Evolutionary conservation across 2,113 vertebrate genomes (phyloP).

Genomic region (Stictonetta naevosa): DNA sequence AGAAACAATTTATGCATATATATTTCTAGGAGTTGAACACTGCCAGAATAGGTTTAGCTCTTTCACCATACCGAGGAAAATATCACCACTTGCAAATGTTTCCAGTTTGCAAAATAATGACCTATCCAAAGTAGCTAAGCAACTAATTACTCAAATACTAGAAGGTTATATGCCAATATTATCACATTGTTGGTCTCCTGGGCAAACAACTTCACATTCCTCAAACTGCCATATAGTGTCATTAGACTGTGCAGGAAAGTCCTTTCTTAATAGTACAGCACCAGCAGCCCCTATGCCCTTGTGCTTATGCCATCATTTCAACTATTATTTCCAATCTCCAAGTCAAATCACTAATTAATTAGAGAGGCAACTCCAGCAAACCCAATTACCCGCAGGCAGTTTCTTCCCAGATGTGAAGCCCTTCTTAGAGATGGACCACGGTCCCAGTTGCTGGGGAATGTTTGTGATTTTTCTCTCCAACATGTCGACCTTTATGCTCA

Average conservation of each 20-base stretch:
- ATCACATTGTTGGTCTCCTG: constrained; percentile 76
- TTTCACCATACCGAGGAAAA: constrained; percentile 78
- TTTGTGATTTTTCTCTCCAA: constrained; percentile 34
- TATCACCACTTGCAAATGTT: constrained; percentile 84
- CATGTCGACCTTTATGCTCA: background rate
- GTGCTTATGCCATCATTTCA: constrained; percentile 75
- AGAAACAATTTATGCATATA: constrained; percentile 89
- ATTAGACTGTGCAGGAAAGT: constrained; percentile 68
- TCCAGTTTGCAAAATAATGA: constrained; percentile 85
- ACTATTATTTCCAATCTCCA: constrained; percentile 81
- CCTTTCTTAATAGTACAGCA: constrained; percentile 48
- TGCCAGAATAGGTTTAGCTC: constrained; percentile 82
- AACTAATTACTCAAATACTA: constrained; percentile 83
- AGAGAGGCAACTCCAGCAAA: constrained; percentile 79
- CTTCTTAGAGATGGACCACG: constrained; percentile 61
- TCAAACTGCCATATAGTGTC: constrained; percentile 72
- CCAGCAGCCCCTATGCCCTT: constrained; percentile 61
- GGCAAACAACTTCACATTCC: constrained; percentile 74
- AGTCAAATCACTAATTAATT: constrained; percentile 86
- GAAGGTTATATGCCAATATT: constrained; percentile 83
- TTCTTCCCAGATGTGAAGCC: constrained; percentile 76
- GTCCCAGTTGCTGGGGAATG: constrained; percentile 52
- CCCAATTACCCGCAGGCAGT: constrained; percentile 77
- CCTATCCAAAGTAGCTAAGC: constrained; percentile 84
- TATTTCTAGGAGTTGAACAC: constrained; percentile 84